A percentile compares a stretch with the other conserved stretches of the same genome.
Evolutionary conservation across 2,888 invertebrate genomes (phyloP).

Genomic region (Polyommatus icarus): DNA sequence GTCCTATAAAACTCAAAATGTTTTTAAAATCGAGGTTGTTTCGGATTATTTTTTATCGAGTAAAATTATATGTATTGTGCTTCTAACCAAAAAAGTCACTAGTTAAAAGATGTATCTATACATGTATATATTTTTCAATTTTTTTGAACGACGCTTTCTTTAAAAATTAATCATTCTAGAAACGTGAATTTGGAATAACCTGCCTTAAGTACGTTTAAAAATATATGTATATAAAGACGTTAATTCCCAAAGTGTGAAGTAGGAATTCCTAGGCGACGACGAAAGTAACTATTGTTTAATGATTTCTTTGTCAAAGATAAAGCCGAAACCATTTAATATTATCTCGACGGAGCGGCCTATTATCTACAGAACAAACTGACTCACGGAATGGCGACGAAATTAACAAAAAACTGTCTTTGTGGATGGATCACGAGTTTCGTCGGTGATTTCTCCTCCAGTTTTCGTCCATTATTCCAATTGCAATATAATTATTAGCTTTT

Average conservation of each 20-base stretch:
- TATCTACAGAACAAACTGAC: slow-evolving; percentile 21
- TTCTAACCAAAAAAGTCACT: too few species aligned
- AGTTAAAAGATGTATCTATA: too few species aligned
- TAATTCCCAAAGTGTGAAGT: neutral
- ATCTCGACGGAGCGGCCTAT: neutral
- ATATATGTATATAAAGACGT: neutral
- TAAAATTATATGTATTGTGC: too few species aligned
- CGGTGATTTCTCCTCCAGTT: neutral
- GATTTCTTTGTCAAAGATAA: neutral
- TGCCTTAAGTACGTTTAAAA: neutral
- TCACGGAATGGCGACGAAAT: slow-evolving; percentile 31
- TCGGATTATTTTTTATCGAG: too few species aligned
- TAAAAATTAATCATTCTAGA: too few species aligned
- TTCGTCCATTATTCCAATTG: neutral
- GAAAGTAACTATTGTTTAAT: neutral
- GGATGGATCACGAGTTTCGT: slow-evolving; percentile 1
- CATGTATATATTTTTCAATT: too few species aligned
- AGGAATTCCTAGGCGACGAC: neutral
- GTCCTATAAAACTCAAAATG: too few species aligned
- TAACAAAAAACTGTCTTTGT: slow-evolving; percentile 4
- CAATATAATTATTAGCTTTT: neutral
- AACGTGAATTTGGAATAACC: too few species aligned
- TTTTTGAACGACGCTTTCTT: too few species aligned
- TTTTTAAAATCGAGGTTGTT: too few species aligned
- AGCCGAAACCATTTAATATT: slow-evolving; percentile 14